A percentile compares a stretch with the other conserved stretches of the same genome.
Evolutionary conservation across 2,797 vertebrate genomes (phyloP).

Genomic region (Odontamblyopus rebecca): DNA sequence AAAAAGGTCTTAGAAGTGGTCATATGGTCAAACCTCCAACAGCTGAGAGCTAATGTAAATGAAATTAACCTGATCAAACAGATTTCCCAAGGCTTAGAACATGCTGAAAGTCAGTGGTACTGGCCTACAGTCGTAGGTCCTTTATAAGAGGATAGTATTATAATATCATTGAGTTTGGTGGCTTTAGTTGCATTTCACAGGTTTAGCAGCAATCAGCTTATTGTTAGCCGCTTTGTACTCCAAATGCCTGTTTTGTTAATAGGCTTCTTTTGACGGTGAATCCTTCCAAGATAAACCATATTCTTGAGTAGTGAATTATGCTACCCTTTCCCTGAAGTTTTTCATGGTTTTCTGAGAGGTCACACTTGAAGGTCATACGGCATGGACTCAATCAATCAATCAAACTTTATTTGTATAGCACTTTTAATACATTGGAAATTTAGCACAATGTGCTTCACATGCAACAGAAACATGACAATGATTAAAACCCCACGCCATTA

Average conservation of each 20-base stretch:
- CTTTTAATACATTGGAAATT: too few relatives aligned
- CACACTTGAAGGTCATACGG: not conserved
- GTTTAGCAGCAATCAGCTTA: slow-evolving; percentile 60
- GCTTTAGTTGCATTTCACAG: slow-evolving; percentile 47
- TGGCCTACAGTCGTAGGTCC: slow-evolving; percentile 26
- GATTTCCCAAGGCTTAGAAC: too few relatives aligned
- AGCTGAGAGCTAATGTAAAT: slow-evolving; percentile 42
- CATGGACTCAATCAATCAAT: too few relatives aligned
- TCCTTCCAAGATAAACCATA: not conserved
- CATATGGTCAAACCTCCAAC: slow-evolving; percentile 33
- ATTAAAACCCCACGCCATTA: too few relatives aligned
- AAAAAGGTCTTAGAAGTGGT: slow-evolving; percentile 24
- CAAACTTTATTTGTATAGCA: too few relatives aligned
- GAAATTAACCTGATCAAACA: slow-evolving; percentile 41
- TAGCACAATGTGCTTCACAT: too few relatives aligned
- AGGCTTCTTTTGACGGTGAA: not conserved
- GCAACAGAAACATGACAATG: too few relatives aligned
- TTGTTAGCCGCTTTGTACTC: slow-evolving; percentile 22
- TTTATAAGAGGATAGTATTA: slow-evolving; percentile 53
- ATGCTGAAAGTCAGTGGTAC: slow-evolving; percentile 16
- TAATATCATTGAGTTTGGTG: slow-evolving; percentile 15
- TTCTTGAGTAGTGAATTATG: not conserved
- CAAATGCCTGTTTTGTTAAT: slow-evolving; percentile 2
- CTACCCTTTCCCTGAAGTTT: not conserved
- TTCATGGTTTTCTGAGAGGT: not conserved